Percentiles rank a stretch among this genome's conserved stretches.
phyloP scores from a whole-genome alignment of 1,140 invertebrate species.

The Helicoverpa zea region DNA sequence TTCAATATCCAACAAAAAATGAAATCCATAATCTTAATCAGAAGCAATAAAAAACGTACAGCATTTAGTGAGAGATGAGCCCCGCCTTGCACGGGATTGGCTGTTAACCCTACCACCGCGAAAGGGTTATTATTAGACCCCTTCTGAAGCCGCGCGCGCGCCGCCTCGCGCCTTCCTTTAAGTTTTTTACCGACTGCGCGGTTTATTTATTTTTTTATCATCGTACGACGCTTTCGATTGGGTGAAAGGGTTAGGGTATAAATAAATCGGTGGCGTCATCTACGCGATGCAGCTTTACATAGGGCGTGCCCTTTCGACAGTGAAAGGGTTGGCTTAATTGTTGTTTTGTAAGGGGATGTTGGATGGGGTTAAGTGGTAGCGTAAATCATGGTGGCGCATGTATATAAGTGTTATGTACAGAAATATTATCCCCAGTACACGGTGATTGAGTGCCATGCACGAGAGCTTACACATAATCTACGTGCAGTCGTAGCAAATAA shows the following conservation, averaged over 20 bases:
- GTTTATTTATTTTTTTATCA: constrained; percentile 68
- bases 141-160: constrained; percentile 69
- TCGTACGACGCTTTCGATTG: constrained; percentile 71
- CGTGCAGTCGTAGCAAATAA: too few species aligned
- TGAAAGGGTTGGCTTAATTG: constrained; percentile 75
- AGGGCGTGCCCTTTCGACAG: constrained; percentile 65
- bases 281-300: constrained; percentile 53
- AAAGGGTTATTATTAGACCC: constrained; percentile 85
- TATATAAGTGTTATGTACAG: constrained; percentile 31
- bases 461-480: too few species aligned
- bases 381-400: constrained; percentile 43
- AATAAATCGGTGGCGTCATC: constrained; percentile 70
- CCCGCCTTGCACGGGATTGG: constrained; percentile 79
- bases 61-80: constrained; percentile 60
- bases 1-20: constrained; percentile 31
- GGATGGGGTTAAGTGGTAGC: constrained; percentile 55
- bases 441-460: neutral
- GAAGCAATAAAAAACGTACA: constrained; percentile 40
- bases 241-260: constrained; percentile 81
- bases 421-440: neutral
- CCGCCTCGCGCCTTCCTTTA: constrained; percentile 75
- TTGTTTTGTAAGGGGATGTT: constrained; percentile 55
- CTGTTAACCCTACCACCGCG: constrained; percentile 76
- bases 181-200: constrained; percentile 70
- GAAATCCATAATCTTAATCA: constrained; percentile 25